Percentiles rank a stretch among this genome's conserved stretches.
Conservation (phyloP, 2,113 vertebrate species). For the Pycnonotus jocosus region DNA sequence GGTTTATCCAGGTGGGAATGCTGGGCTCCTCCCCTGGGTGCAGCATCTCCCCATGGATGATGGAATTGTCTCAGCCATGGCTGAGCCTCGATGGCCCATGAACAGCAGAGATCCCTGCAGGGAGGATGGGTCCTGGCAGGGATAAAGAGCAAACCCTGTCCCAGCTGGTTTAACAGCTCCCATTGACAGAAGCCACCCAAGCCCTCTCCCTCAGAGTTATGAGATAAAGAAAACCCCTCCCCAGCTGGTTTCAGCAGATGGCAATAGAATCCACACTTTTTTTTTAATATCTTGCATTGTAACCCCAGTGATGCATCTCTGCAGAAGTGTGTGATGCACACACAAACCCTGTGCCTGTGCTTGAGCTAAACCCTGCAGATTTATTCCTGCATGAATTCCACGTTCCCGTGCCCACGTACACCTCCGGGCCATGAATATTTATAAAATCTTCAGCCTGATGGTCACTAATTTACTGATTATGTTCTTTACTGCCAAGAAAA, state of each 20-base stretch:
- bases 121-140: too few relatives aligned
- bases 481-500: background rate
- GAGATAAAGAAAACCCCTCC: too few relatives aligned
- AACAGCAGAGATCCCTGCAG: too few relatives aligned
- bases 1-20: too few relatives aligned
- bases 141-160: too few relatives aligned
- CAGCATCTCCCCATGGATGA: too few relatives aligned
- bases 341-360: background rate
- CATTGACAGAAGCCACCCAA: too few relatives aligned
- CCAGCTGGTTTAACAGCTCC: too few relatives aligned
- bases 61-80: too few relatives aligned
- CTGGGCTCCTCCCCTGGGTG: too few relatives aligned
- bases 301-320: background rate
- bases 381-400: rapidly evolving
- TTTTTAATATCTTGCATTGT: background rate
- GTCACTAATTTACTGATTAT: background rate
- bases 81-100: too few relatives aligned
- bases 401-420: rapidly evolving
- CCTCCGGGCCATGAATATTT: background rate
- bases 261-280: background rate
- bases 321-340: background rate
- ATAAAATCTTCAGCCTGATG: background rate
- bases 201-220: too few relatives aligned
- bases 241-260: background rate
- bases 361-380: background rate